A percentile compares a stretch with the other conserved stretches of the same genome.
phyloP scores from a whole-genome alignment of 2,113 vertebrate species.

The Planiliza haematocheilus region DNA sequence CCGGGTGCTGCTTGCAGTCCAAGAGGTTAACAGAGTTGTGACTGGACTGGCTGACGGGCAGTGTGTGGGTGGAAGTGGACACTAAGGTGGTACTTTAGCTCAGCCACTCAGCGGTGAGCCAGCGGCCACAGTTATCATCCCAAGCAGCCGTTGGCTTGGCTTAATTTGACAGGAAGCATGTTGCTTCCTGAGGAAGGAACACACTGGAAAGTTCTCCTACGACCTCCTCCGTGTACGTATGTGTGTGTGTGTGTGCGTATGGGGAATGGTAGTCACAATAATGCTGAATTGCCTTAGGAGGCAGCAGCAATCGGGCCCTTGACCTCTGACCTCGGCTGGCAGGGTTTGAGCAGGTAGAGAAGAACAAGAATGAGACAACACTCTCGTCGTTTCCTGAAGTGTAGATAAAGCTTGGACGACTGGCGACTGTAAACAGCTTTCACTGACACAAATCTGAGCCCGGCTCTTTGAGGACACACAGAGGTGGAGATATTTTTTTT shows the following conservation, averaged over 20 bases:
- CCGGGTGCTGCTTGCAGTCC: constrained; percentile 30
- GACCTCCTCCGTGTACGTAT: background rate
- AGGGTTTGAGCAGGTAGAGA: constrained; percentile 28
- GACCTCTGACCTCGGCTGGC: constrained; percentile 46
- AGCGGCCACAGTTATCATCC: constrained; percentile 58
- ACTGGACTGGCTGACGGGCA: background rate
- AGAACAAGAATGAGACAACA: background rate
- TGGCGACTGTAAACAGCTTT: constrained; percentile 23
- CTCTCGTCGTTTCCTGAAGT: constrained; percentile 44
- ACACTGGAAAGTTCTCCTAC: constrained; percentile 80
- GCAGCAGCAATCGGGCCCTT: constrained; percentile 26
- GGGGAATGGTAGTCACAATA: constrained; percentile 35
- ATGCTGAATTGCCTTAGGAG: constrained; percentile 10
- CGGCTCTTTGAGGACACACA: background rate
- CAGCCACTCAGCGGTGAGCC: constrained; percentile 41
- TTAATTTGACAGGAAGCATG: constrained; percentile 83
- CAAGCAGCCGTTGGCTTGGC: constrained; percentile 52
- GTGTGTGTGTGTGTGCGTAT: constrained; percentile 27
- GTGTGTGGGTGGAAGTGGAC: constrained; percentile 33
- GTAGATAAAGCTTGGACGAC: background rate
- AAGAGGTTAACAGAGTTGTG: constrained; percentile 23
- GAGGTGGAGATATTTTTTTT: no score
- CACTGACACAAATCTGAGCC: constrained; percentile 37
- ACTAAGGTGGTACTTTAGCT: constrained; percentile 49
- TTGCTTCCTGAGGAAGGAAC: constrained; percentile 87